phyloP scores from a whole-genome alignment of 35 echinoderm and acorn worm species.

The Anneissia japonica region DNA sequence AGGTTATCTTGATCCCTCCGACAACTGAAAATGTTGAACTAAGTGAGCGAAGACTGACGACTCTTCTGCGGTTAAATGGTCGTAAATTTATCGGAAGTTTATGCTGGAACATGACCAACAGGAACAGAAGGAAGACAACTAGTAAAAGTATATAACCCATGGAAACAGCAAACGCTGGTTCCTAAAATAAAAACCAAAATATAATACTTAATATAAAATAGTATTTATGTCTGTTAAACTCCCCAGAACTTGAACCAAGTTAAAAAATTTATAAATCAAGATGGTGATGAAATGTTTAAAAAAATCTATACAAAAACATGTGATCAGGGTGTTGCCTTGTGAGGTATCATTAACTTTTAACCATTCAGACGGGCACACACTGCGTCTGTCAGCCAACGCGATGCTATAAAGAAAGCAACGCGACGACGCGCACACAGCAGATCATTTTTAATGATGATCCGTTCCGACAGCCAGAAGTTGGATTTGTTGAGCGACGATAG shows the following conservation, averaged over 20 bases:
- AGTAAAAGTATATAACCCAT: constrained; percentile 50
- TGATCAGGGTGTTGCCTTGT: no score
- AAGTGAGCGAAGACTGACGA: constrained; percentile 83
- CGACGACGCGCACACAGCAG: background rate
- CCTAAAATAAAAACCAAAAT: constrained; percentile 40
- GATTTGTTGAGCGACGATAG: no score
- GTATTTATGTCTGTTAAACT: background rate
- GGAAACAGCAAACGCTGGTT: constrained; percentile 64
- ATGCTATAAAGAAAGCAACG: background rate
- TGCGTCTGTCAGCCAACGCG: no score
- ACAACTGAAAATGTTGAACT: constrained; percentile 89
- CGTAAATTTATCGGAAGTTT: constrained; percentile 59
- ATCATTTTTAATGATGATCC: background rate
- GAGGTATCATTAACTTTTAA: no score
- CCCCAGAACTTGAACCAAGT: background rate
- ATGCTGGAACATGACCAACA: constrained; percentile 58
- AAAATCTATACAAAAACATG: no score
- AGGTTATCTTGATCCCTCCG: constrained; percentile 89
- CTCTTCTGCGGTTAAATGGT: constrained; percentile 67
- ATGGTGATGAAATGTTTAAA: no score
- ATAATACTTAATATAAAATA: background rate
- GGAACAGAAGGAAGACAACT: constrained; percentile 50
- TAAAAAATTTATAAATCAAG: background rate
- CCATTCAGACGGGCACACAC: no score
- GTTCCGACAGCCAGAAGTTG: no score